phyloP scores from a whole-genome alignment of 2,888 invertebrate genomes.

The Adelphocoris suturalis region DNA sequence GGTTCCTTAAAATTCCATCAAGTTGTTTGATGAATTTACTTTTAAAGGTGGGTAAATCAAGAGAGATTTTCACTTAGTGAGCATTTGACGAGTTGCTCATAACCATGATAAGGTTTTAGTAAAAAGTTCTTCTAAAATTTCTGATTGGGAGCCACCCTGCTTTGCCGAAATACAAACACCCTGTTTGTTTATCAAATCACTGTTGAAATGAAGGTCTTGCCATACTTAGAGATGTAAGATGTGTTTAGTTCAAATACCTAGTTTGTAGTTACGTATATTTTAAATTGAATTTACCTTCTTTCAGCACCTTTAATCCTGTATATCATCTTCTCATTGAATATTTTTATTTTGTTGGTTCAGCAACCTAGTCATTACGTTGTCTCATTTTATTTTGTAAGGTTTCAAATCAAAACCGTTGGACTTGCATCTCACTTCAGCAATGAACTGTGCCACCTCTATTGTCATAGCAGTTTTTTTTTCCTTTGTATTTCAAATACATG shows the following conservation, averaged over 20 bases:
- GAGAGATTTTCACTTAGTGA: too few species aligned
- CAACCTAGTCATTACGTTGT: constrained; percentile 49
- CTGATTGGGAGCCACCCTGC: too few species aligned
- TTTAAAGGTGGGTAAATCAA: too few species aligned
- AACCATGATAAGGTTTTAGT: too few species aligned
- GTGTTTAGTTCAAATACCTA: background rate
- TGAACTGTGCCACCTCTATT: background rate
- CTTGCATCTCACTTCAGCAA: background rate
- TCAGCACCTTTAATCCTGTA: background rate
- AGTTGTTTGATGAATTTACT: too few species aligned
- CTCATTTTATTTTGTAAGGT: constrained; percentile 12
- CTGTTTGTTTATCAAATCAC: background rate
- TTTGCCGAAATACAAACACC: too few species aligned
- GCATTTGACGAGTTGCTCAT: too few species aligned
- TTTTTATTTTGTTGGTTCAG: constrained; percentile 5
- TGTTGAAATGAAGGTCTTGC: background rate
- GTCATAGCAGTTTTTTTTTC: background rate
- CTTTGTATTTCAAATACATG: background rate
- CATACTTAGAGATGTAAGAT: background rate
- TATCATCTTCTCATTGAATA: background rate
- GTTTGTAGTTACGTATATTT: background rate
- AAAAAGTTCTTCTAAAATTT: too few species aligned
- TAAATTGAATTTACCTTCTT: background rate
- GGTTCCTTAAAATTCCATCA: too few species aligned
- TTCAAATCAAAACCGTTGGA: constrained; percentile 10